Conservation (phyloP, 2,113 vertebrate species). For the Hemiprocne comata region DNA sequence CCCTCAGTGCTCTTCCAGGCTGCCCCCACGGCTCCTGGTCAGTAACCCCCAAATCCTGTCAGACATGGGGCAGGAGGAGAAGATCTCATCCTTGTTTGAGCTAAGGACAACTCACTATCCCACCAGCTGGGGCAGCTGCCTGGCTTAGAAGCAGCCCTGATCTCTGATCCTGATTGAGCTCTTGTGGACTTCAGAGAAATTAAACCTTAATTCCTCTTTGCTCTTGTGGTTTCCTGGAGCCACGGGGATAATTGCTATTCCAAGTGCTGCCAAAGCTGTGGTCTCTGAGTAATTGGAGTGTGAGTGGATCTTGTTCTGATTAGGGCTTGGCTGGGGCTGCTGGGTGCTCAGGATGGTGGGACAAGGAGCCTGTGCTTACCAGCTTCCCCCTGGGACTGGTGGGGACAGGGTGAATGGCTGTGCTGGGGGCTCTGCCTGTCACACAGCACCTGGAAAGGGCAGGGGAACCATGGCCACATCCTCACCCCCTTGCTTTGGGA, state of each 20-base stretch:
- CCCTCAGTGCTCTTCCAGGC: background rate
- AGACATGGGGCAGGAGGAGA: background rate
- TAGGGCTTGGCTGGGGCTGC: background rate
- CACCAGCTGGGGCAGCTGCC: background rate
- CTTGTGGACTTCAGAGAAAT: conserved; percentile 10
- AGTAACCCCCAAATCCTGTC: rapidly evolving
- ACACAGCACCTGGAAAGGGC: rapidly evolving
- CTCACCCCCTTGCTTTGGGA: background rate
- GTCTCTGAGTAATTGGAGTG: conserved; percentile 31
- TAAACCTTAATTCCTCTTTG: conserved; percentile 28
- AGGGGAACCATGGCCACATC: too few relatives aligned
- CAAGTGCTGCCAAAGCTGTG: conserved; percentile 13
- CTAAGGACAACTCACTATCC: background rate
- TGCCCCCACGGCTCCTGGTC: background rate
- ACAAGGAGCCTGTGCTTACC: background rate
- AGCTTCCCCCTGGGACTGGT: too few relatives aligned
- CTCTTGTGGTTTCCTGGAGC: conserved; percentile 58
- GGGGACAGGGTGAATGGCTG: background rate
- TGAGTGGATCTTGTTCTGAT: conserved; percentile 10
- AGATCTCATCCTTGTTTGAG: background rate
- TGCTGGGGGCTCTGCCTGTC: background rate
- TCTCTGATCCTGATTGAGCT: background rate
- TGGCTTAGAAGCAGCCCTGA: background rate
- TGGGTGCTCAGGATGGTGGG: background rate
- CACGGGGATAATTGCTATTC: background rate